phyloP scores from a whole-genome alignment of 1,140 invertebrate species.

The Drosophila pandora region DNA sequence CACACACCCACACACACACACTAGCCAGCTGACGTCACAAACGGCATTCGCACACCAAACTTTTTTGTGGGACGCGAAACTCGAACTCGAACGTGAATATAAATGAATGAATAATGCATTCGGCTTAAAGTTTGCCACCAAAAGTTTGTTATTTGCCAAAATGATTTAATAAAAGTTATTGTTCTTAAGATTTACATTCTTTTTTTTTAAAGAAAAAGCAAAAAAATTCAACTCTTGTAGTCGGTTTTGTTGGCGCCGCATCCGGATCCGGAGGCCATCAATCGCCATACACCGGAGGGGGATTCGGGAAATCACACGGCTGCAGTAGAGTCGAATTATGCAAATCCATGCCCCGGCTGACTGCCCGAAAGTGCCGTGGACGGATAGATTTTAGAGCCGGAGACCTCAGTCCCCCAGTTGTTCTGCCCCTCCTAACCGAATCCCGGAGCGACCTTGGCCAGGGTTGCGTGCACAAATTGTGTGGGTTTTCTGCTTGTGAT shows the following conservation, averaged over 20 bases:
- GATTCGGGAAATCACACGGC: constrained; percentile 21
- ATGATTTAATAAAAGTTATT: not conserved
- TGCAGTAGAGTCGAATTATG: constrained; percentile 42
- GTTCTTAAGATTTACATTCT: not conserved
- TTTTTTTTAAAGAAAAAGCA: not conserved
- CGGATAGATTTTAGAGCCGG: constrained; percentile 24
- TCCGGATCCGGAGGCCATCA: constrained; percentile 26
- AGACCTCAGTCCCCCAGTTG: not conserved
- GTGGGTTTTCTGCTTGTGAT: constrained; percentile 39
- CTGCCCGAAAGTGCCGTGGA: constrained; percentile 23
- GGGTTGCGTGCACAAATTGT: constrained; percentile 53
- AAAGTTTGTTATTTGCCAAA: not conserved
- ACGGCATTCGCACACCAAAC: constrained; percentile 60
- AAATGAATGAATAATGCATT: constrained; percentile 7
- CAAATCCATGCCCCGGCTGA: constrained; percentile 24
- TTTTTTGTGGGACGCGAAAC: not conserved
- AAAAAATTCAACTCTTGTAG: not conserved
- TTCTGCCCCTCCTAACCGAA: constrained; percentile 2
- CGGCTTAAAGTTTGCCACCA: not conserved
- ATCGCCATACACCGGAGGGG: constrained; percentile 15
- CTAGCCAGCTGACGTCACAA: constrained; percentile 59
- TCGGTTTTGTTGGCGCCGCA: constrained; percentile 3
- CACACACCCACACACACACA: no score
- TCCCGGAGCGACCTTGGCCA: constrained; percentile 42
- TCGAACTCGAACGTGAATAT: constrained; percentile 22